phyloP scores from a whole-genome alignment of 2,797 vertebrate species.

The Oophaga sylvatica region DNA sequence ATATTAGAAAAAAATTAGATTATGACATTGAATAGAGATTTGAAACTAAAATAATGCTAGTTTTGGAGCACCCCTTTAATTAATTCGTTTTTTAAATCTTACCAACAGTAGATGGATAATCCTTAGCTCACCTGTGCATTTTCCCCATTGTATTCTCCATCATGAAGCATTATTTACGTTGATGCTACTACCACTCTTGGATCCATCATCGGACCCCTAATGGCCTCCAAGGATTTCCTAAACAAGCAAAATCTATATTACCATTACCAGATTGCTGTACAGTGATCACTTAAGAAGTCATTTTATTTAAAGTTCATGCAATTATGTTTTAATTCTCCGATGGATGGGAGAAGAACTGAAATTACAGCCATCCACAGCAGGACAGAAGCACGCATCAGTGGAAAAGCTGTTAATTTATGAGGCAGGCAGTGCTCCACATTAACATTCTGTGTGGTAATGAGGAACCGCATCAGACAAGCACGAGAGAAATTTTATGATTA shows the following conservation, averaged over 20 bases:
- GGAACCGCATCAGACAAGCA: conserved; percentile 66
- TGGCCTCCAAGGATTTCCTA: conserved; percentile 36
- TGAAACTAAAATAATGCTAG: no score
- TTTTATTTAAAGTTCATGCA: conserved; percentile 62
- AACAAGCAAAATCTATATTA: conserved; percentile 51
- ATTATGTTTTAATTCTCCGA: conserved; percentile 68
- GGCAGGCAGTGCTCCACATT: conserved; percentile 65
- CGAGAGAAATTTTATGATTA: conserved; percentile 67
- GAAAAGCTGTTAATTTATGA: conserved; percentile 68
- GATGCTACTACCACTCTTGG: background rate
- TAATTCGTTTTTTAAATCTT: no score
- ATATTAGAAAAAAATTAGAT: no score
- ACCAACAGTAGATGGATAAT: no score
- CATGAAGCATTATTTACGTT: conserved; percentile 20
- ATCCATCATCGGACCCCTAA: conserved; percentile 24
- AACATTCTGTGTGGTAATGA: conserved; percentile 68
- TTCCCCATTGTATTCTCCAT: background rate
- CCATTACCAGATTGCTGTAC: conserved; percentile 37
- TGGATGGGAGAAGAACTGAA: conserved; percentile 64
- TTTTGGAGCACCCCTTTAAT: no score
- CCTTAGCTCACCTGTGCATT: background rate
- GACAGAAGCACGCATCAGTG: conserved; percentile 67
- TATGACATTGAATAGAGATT: no score
- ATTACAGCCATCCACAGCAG: conserved; percentile 63
- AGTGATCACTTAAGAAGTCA: conserved; percentile 62